Evolutionary conservation across 35 echinoderm and acorn worm genomes (phyloP), one percentile per base, ranked within the genome.

Genomic region (Heliocidaris tuberculata): DNA sequence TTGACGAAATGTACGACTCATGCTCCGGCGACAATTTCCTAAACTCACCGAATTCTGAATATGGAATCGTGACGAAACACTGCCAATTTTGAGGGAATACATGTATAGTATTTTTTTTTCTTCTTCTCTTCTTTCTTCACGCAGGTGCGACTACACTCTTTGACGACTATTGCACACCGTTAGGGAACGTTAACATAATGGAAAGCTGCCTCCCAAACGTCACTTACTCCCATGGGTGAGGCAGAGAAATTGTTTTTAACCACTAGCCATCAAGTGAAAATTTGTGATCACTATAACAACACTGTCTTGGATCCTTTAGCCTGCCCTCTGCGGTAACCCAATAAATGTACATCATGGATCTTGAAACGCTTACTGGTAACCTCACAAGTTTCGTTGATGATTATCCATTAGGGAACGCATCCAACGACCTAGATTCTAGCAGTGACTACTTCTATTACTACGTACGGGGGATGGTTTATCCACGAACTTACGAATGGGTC

Each of bases 401-500:
- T 17, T 42, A 27, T 27, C 65, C 65, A 78, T 17, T 19, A 21
- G 65, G 15, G 2, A 78, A 78, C 65, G 4, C 8, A 21, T 78
- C 65, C 21, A 6, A 2, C 61, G 6, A 2, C 61, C 61, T 71
- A 32, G 85, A 86, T 2, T 86, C 85, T 9, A 32, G 11, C 9
- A 85, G 1, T 32, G 92, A 94, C 78, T 93, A 96, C 47, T 70
- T 96, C 30, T 70, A 90, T 47, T 50, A 94, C 0, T 11, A 91
- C 0, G 31, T 96, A 5, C 17, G 86, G 47, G 29, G 19, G 7
- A 70, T 90, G 93, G 95, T 96, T 7, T 90, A 90, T 29, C 95
- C 95, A 6, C 31, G 91, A 16, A 93, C 93, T 1, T 59, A 96
- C 86, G 98, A 99, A 94, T 97, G 97, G 98, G 94, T 97, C 48